Evolutionary conservation across 2,888 invertebrate genomes (phyloP).

Genomic region (Cryptus armator): DNA sequence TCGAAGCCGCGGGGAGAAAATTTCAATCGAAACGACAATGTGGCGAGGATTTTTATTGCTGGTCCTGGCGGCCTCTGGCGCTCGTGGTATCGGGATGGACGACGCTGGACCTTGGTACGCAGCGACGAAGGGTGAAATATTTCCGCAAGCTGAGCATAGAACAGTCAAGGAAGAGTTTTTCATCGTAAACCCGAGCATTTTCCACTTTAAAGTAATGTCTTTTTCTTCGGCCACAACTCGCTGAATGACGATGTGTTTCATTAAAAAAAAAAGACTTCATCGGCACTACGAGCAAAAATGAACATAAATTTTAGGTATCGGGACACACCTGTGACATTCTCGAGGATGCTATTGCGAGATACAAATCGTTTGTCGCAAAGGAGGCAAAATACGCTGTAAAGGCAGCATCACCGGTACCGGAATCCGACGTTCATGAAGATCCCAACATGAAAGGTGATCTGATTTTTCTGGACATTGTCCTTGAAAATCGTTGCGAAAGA

Average conservation of each 20-base stretch:
- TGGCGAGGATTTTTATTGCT: neutral
- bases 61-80: slow-evolving; percentile 11
- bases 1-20: neutral
- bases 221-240: too few species aligned
- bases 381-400: slow-evolving; percentile 71
- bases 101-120: slow-evolving; percentile 86
- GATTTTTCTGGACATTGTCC: slow-evolving; percentile 86
- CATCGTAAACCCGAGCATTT: too few species aligned
- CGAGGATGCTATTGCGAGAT: slow-evolving; percentile 87
- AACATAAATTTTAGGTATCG: slow-evolving; percentile 79
- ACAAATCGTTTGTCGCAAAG: slow-evolving; percentile 84
- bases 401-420: slow-evolving; percentile 66
- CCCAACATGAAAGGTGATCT: slow-evolving; percentile 84
- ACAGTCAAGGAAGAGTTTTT: too few species aligned
- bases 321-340: slow-evolving; percentile 87
- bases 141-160: slow-evolving; percentile 88
- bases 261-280: too few species aligned
- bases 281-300: too few species aligned
- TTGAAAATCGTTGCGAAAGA: slow-evolving; percentile 88
- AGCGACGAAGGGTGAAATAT: slow-evolving; percentile 88
- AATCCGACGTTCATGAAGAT: slow-evolving; percentile 72
- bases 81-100: slow-evolving; percentile 74
- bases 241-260: too few species aligned
- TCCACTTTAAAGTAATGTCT: too few species aligned
- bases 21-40: neutral